These are phyloP conservation scores for Cherax destructor DNA, from an alignment of 1,140 invertebrate genomes.

Conservation along the genomic window DNA sequence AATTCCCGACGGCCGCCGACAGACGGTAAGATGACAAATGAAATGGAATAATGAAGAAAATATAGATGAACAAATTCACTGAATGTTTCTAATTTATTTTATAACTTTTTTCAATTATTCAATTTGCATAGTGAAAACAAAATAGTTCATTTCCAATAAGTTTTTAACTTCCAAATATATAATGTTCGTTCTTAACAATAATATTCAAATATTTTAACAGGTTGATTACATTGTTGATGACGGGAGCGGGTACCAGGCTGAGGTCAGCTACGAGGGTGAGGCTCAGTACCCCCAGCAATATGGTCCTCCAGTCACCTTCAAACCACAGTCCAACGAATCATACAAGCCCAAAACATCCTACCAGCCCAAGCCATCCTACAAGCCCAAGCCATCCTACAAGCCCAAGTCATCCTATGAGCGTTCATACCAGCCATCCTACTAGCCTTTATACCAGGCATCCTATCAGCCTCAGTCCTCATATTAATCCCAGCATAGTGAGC, in stretches of 20 bases:
- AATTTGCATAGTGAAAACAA: background rate
- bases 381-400: too few relatives aligned
- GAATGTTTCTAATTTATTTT: background rate
- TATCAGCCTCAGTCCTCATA: too few relatives aligned
- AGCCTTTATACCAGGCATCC: too few relatives aligned
- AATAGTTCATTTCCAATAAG: too few relatives aligned
- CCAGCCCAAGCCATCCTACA: background rate
- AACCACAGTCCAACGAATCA: background rate
- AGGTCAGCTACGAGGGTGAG: background rate
- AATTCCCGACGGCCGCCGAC: slow-evolving; percentile 73
- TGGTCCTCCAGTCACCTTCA: background rate
- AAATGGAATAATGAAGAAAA: too few relatives aligned
- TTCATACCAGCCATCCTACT: too few relatives aligned
- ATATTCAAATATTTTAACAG: background rate
- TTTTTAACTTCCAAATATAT: too few relatives aligned
- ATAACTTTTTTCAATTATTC: background rate
- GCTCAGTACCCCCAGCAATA: background rate
- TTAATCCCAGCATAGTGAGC: too few relatives aligned
- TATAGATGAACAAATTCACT: too few relatives aligned
- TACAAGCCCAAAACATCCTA: background rate
- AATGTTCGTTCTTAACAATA: too few relatives aligned
- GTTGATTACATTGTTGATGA: slow-evolving; percentile 1
- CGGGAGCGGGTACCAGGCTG: background rate
- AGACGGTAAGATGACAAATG: slow-evolving; percentile 61
- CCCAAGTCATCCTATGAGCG: too few relatives aligned